phyloP scores from a whole-genome alignment of 1,140 invertebrate species.

The Sycophaga agraensis region DNA sequence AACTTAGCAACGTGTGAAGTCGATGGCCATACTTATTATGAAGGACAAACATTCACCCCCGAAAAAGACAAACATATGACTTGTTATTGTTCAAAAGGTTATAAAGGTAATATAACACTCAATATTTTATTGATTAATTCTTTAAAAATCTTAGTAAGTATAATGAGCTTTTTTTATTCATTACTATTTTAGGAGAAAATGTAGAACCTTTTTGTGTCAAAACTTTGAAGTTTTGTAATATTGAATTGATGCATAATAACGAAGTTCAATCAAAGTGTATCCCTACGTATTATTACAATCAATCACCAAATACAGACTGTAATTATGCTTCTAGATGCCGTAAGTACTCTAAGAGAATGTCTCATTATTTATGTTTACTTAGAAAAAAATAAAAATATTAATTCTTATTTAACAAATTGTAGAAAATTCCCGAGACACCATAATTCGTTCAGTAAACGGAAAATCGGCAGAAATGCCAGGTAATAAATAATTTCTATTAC shows the following conservation, averaged over 20 bases:
- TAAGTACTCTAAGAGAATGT: too few species aligned
- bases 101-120: constrained; percentile 33
- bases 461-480: too few species aligned
- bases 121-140: neutral
- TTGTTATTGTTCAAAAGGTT: constrained; percentile 36
- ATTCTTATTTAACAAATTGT: too few species aligned
- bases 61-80: constrained; percentile 8
- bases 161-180: too few species aligned
- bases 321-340: constrained; percentile 37
- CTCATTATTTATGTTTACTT: too few species aligned
- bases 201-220: neutral
- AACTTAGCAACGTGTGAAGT: constrained; percentile 36
- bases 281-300: constrained; percentile 34
- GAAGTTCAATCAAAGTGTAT: constrained; percentile 35
- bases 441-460: too few species aligned
- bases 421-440: too few species aligned
- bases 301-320: constrained; percentile 35
- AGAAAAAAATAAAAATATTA: too few species aligned
- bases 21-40: constrained; percentile 36
- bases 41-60: constrained; percentile 36
- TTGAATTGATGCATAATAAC: neutral
- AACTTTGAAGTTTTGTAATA: neutral
- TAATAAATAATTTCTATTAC: too few species aligned
- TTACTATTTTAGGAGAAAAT: neutral
- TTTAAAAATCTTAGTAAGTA: too few species aligned